Evolutionary conservation across 2,888 invertebrate species (phyloP).

Genomic region (Catotricha subobsoleta): DNA sequence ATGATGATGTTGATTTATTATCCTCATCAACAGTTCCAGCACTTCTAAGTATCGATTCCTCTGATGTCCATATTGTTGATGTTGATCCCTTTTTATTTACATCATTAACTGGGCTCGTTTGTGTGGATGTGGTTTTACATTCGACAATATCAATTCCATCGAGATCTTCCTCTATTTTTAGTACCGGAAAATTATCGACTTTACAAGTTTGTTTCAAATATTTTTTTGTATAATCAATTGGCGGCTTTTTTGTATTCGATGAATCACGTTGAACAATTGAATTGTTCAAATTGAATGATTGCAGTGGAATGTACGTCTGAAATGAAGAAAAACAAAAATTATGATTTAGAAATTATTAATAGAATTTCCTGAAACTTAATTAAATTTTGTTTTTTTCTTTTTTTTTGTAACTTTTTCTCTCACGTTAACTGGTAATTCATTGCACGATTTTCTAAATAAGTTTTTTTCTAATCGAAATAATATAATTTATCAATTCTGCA

Average conservation of each 20-base stretch:
- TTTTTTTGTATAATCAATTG: constrained; percentile 8
- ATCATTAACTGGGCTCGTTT: constrained; percentile 16
- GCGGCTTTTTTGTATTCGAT: constrained; percentile 5
- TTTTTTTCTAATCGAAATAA: too few species aligned
- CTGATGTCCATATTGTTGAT: constrained; percentile 30
- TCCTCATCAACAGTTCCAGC: constrained; percentile 31
- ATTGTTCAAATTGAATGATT: constrained; percentile 29
- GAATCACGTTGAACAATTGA: constrained; percentile 11
- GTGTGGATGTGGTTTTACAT: constrained; percentile 10
- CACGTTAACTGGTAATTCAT: background rate
- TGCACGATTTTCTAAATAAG: background rate
- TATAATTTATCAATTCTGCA: too few species aligned
- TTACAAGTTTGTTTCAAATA: too few species aligned
- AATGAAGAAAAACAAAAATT: constrained; percentile 10
- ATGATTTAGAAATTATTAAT: background rate
- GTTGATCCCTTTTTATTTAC: constrained; percentile 26
- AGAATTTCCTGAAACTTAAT: background rate
- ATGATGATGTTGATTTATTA: constrained; percentile 30
- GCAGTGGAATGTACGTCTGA: constrained; percentile 29
- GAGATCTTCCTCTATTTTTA: constrained; percentile 13
- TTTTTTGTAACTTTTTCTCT: background rate
- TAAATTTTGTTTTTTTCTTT: background rate
- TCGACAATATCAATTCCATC: constrained; percentile 1
- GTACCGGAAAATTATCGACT: constrained; percentile 7
- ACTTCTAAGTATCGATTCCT: constrained; percentile 29